Evolutionary conservation across 2,113 vertebrate genomes (phyloP), one percentile per base, ranked within the genome.

Genomic region (Calidris pygmaea): DNA sequence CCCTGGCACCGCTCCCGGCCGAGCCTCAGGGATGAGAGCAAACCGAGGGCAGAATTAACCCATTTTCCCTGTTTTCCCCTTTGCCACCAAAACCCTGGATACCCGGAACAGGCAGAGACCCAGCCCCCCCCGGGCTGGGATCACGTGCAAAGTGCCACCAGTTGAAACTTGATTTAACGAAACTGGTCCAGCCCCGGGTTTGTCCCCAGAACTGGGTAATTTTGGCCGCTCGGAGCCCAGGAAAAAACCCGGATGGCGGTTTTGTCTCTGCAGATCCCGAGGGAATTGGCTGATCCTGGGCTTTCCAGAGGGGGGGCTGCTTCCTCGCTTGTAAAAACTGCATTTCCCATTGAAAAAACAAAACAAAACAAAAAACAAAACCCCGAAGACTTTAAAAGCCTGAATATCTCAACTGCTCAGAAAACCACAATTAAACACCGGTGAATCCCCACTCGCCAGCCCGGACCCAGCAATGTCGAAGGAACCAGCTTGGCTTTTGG

Each of bases 361-460:
- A n/a, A 34, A 56, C 45, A 41, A 63, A 48, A n/a, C 7, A 53
- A 37, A 37, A 58, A n/a, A n/a, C n/a, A n/a, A 72, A 47, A n/a
- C 37, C 62, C 47, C 32, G 17, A 71, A 58, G 19, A 7, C 37
- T 39, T 76, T 4, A 50, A 34, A 62, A 76, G 37, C 27, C 17
- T n/a, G 45, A 78, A 62, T 24, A 19, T 9, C 59, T 85, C 50
- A 24, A 22, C 45, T 17, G 27, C 58, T 59, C 1, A 1, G 34
- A 53, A 56, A 52, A n/a, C 8, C 47, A 32, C 0, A 0, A 4
- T 15, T 26, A 39, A 39, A 29, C 34, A 11, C 26, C 2, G 45
- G 15, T 10, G 45, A 10, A 21, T 18, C 9, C n/a, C 22, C 32
- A 1, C 8, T 10, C 0, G 0, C 37, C 48, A 30, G 55, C 55